Conservation (phyloP, 1,140 invertebrate genomes). For the Helicoverpa zea region DNA sequence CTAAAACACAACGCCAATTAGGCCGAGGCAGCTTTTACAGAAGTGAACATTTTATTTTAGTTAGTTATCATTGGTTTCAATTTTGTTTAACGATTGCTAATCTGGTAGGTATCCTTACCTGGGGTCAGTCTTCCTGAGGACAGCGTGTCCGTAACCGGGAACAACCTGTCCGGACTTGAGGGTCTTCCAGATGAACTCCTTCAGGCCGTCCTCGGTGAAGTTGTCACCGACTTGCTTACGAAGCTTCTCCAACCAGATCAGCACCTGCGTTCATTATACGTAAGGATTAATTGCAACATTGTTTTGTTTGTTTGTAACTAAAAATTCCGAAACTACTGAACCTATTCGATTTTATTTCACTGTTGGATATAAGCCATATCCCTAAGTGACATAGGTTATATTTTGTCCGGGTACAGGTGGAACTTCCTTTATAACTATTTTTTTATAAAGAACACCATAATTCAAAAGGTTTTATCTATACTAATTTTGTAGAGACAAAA, state of each 20-base stretch:
- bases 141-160: constrained; percentile 98
- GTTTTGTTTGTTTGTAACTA: too few species aligned
- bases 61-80: too few species aligned
- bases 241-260: constrained; percentile 95
- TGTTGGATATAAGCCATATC: too few species aligned
- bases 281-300: neutral
- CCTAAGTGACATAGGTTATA: too few species aligned
- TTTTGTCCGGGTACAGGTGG: too few species aligned
- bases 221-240: constrained; percentile 93
- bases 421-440: too few species aligned
- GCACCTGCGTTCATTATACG: constrained; percentile 85
- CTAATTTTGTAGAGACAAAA: neutral
- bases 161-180: constrained; percentile 98
- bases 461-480: neutral
- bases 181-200: constrained; percentile 98
- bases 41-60: too few species aligned
- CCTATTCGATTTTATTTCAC: too few species aligned
- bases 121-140: constrained; percentile 98
- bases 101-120: constrained; percentile 85
- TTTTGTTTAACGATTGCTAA: too few species aligned
- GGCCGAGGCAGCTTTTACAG: too few species aligned
- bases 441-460: too few species aligned
- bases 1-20: neutral
- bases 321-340: too few species aligned
- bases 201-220: constrained; percentile 95